Evolutionary conservation across 1,140 invertebrate genomes (phyloP).

Genomic region (Trichonephila clavipes): DNA sequence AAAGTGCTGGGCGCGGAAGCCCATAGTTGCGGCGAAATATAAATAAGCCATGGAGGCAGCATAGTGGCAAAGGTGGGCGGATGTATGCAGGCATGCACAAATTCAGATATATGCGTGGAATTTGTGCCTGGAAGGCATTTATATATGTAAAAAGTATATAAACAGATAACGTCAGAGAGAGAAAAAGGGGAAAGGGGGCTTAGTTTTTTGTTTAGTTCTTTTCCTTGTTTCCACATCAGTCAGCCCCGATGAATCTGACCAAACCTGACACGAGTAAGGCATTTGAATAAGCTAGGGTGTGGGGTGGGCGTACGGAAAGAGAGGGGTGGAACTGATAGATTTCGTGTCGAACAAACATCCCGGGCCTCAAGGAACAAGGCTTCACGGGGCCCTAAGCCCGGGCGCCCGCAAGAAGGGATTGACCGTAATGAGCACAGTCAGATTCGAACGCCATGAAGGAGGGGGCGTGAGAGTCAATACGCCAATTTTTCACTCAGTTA

Average conservation of each 20-base stretch:
- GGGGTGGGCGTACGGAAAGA: not conserved
- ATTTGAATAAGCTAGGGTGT: constrained; percentile 73
- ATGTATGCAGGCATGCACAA: constrained; percentile 49
- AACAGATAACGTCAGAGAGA: constrained; percentile 53
- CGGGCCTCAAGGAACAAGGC: constrained; percentile 68
- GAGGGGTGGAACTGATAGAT: constrained; percentile 66
- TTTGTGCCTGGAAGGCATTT: constrained; percentile 51
- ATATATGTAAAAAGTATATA: constrained; percentile 68
- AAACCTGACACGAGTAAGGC: constrained; percentile 73
- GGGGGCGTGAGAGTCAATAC: constrained; percentile 71
- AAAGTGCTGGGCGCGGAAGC: constrained; percentile 43
- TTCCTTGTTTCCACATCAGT: constrained; percentile 71
- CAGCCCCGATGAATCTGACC: constrained; percentile 70
- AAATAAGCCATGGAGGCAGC: constrained; percentile 39
- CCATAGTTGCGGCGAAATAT: constrained; percentile 60
- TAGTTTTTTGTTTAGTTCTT: constrained; percentile 11
- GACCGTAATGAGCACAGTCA: constrained; percentile 72
- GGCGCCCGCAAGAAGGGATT: constrained; percentile 68
- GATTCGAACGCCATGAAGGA: constrained; percentile 63
- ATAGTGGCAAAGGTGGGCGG: constrained; percentile 32
- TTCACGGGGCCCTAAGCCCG: constrained; percentile 6
- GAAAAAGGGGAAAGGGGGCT: not conserved
- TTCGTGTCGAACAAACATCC: constrained; percentile 76
- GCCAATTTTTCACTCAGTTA: constrained; percentile 76
- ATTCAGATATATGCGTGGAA: constrained; percentile 43